Conservation (phyloP, 2,113 vertebrate species). For the Xiphias gladius region DNA sequence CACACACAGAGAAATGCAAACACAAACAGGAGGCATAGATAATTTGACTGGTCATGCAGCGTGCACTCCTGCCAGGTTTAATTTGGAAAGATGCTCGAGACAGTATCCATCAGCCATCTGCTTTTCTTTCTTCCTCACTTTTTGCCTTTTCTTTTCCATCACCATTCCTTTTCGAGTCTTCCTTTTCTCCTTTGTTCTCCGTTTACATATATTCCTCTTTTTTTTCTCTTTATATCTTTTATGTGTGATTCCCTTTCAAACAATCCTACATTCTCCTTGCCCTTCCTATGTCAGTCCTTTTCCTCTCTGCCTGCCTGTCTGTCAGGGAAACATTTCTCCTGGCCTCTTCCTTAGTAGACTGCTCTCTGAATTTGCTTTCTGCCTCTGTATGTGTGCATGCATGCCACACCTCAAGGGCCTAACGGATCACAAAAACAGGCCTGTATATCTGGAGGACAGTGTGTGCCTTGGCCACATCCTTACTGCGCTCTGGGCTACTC, state of each 20-base stretch:
- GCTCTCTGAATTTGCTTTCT: slow-evolving; percentile 5
- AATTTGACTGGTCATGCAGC: slow-evolving; percentile 66
- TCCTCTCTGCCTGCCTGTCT: slow-evolving; percentile 33
- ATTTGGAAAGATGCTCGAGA: slow-evolving; percentile 56
- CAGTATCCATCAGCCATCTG: slow-evolving; percentile 45
- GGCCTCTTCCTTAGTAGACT: slow-evolving; percentile 31
- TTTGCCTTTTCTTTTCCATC: slow-evolving; percentile 8
- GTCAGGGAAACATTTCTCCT: slow-evolving; percentile 37
- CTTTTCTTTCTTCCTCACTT: slow-evolving; percentile 27
- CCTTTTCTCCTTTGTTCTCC: not conserved
- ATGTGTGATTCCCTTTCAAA: slow-evolving; percentile 6
- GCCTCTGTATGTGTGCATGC: not conserved
- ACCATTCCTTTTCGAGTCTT: not conserved
- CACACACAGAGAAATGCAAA: slow-evolving; percentile 50
- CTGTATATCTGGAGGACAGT: slow-evolving; percentile 68
- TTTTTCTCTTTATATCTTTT: not conserved
- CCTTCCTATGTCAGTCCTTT: slow-evolving; percentile 10
- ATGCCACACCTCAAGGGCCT: slow-evolving; percentile 57
- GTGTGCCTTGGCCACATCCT: slow-evolving; percentile 72
- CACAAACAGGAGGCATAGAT: slow-evolving; percentile 63
- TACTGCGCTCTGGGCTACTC: slow-evolving; percentile 74
- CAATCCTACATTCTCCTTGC: not conserved
- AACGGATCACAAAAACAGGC: slow-evolving; percentile 70
- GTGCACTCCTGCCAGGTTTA: slow-evolving; percentile 56
- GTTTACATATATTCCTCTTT: not conserved